phyloP scores from a whole-genome alignment of 2,797 vertebrate genomes.

The Cynopterus sphinx region DNA sequence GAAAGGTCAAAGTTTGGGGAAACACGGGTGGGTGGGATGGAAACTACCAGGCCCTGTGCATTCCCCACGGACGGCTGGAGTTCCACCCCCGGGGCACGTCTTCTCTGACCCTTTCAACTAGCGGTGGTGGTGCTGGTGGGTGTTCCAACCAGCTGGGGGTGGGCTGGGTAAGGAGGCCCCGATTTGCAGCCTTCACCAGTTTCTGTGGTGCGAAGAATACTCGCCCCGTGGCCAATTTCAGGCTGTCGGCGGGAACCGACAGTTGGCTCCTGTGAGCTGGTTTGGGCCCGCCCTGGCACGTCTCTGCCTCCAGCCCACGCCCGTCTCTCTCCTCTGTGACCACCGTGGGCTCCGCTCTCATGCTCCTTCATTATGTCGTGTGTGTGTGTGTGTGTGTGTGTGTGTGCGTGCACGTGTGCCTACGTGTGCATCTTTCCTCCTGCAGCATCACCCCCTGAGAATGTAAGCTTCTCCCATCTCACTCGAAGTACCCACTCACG shows the following conservation, averaged over 20 bases:
- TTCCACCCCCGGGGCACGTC: fast-evolving
- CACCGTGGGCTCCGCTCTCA: fast-evolving
- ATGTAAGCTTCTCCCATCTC: not conserved
- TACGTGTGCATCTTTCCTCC: not conserved
- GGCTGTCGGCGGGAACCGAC: not conserved
- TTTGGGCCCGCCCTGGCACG: fast-evolving
- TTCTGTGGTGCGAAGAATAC: not conserved
- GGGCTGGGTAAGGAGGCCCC: not conserved
- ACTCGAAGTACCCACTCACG: not conserved
- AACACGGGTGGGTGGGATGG: not conserved
- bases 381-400: not conserved
- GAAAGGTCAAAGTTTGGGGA: not conserved
- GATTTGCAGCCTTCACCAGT: not conserved
- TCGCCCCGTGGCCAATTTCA: fast-evolving
- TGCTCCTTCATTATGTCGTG: not conserved
- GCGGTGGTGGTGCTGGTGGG: not conserved
- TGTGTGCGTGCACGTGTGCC: too few relatives aligned
- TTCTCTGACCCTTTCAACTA: not conserved
- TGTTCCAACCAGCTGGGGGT: not conserved
- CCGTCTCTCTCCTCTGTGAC: not conserved
- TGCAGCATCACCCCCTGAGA: not conserved
- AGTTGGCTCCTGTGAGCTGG: fast-evolving
- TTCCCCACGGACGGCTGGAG: not conserved
- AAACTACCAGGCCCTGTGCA: not conserved
- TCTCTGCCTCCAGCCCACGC: not conserved